These are phyloP conservation scores for Etheostoma cragini DNA, from an alignment of 2,113 vertebrate species.

Conservation along the genomic window DNA sequence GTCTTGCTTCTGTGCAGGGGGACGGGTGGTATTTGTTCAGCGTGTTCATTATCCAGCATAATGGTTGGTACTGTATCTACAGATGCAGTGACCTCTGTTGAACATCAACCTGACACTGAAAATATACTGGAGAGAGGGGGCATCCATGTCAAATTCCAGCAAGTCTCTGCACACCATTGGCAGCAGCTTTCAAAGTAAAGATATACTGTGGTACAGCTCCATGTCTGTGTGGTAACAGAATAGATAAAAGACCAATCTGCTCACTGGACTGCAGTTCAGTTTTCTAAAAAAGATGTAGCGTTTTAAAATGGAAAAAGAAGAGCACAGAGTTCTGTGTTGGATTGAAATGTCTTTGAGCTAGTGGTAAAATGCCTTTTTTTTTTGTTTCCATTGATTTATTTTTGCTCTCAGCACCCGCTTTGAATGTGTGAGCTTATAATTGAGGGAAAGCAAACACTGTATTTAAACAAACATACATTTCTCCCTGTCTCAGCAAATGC, in stretches of 20 bases:
- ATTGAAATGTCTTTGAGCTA: conserved; percentile 35
- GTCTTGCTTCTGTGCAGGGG: conserved; percentile 56
- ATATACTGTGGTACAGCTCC: conserved; percentile 23
- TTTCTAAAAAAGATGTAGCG: conserved; percentile 39
- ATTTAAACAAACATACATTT: conserved; percentile 57
- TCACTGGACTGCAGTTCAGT: conserved; percentile 53
- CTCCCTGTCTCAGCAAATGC: conserved; percentile 66
- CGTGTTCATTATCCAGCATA: conserved; percentile 76
- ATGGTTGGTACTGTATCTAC: conserved; percentile 69
- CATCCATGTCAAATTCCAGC: conserved; percentile 63
- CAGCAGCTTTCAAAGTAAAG: conserved; percentile 51
- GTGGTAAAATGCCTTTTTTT: conserved; percentile 31
- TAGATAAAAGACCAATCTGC: conserved; percentile 56
- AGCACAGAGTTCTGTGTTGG: conserved; percentile 2
- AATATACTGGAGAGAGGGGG: conserved; percentile 57
- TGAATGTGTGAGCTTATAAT: conserved; percentile 58
- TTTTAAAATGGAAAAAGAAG: conserved; percentile 39
- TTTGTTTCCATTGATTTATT: conserved; percentile 23
- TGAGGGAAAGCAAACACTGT: conserved; percentile 45
- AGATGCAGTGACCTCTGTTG: conserved; percentile 73
- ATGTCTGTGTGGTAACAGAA: conserved; percentile 48
- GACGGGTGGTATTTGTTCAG: conserved; percentile 70
- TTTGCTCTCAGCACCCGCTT: neutral
- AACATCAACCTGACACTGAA: conserved; percentile 71
- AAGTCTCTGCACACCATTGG: conserved; percentile 40